These are phyloP conservation scores for Pristionchus japonicus DNA, from an alignment of 2,888 invertebrate genomes.

Conservation along the genomic window DNA sequence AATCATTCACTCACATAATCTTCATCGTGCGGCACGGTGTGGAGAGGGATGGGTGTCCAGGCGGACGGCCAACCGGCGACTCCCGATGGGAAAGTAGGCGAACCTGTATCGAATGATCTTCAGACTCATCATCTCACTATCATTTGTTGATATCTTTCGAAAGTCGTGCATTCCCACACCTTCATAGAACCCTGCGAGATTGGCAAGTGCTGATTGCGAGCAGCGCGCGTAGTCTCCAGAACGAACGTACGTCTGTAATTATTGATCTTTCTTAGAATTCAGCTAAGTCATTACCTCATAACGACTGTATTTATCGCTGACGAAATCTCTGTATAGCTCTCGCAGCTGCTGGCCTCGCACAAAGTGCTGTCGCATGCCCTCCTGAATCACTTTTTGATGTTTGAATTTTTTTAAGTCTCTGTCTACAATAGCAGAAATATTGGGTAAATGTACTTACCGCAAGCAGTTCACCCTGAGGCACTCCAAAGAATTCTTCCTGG, in stretches of 20 bases:
- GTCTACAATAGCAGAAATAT: not conserved
- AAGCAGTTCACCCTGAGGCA: not conserved
- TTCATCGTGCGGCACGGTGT: constrained; percentile 6
- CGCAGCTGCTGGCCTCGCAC: constrained; percentile 1
- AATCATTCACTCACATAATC: constrained; percentile 11
- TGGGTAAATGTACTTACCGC: not conserved
- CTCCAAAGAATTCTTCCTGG: not conserved
- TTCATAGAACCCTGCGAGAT: not conserved
- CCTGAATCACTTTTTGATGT: not conserved
- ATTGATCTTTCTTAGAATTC: not conserved
- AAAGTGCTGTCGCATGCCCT: constrained; percentile 32
- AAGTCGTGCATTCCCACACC: no score
- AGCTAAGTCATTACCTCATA: not conserved
- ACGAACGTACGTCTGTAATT: not conserved
- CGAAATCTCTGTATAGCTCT: not conserved
- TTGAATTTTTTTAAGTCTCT: not conserved
- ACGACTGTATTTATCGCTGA: not conserved
- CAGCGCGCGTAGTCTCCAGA: constrained; percentile 25
- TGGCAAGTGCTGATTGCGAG: not conserved
- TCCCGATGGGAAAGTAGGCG: not conserved
- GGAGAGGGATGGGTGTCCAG: constrained; percentile 40
- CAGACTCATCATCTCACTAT: no score
- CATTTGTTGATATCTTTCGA: no score
- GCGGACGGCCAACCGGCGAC: not conserved
- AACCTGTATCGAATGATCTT: no score